Conservation (phyloP, 1,140 invertebrate genomes). For the Platyscapa corneri region DNA sequence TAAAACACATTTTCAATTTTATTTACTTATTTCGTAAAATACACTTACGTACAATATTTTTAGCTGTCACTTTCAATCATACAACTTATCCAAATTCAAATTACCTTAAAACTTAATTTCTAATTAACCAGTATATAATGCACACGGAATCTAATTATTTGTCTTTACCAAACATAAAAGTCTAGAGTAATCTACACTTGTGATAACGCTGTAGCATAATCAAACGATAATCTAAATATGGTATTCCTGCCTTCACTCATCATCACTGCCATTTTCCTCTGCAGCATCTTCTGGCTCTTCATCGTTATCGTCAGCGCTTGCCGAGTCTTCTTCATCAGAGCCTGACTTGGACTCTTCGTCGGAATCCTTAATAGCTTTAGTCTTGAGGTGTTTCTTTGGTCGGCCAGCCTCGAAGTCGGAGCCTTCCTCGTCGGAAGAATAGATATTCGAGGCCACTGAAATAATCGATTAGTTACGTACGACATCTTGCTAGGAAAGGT, state of each 20-base stretch:
- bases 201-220: neutral
- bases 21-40: slow-evolving; percentile 35
- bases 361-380: slow-evolving; percentile 88
- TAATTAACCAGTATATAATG: neutral
- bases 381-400: slow-evolving; percentile 84
- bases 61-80: neutral
- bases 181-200: neutral
- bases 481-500: too few relatives aligned
- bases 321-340: slow-evolving; percentile 66
- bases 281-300: slow-evolving; percentile 62
- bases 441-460: slow-evolving; percentile 82
- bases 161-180: neutral
- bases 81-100: neutral
- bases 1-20: slow-evolving; percentile 9
- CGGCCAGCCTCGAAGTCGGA: slow-evolving; percentile 89
- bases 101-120: neutral
- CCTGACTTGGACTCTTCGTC: slow-evolving; percentile 79
- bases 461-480: slow-evolving; percentile 14
- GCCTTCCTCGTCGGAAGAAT: slow-evolving; percentile 93
- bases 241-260: slow-evolving; percentile 25
- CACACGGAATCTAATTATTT: neutral
- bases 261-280: slow-evolving; percentile 60
- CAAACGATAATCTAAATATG: neutral
- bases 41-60: slow-evolving; percentile 16
- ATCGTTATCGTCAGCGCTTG: slow-evolving; percentile 62